These are phyloP conservation scores for Trachelus tabidus DNA, from an alignment of 2,888 invertebrate species.

Conservation along the genomic window DNA sequence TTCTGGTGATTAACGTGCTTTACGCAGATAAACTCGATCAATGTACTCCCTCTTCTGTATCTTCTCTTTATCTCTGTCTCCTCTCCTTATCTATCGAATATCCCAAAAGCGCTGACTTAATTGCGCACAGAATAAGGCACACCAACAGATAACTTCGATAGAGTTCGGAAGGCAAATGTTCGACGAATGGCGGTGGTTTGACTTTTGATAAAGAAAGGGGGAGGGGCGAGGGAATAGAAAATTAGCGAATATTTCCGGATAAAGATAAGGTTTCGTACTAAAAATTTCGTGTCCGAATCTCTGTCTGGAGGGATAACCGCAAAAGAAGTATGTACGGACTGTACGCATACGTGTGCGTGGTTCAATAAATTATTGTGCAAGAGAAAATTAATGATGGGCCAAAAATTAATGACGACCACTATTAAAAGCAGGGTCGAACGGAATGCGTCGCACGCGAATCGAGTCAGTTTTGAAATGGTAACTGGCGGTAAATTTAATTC, in stretches of 20 bases:
- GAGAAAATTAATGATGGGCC: too few relatives aligned
- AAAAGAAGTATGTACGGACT: neutral
- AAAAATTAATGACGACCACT: neutral
- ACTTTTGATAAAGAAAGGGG: too few relatives aligned
- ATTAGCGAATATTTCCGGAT: too few relatives aligned
- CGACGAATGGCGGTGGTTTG: too few relatives aligned
- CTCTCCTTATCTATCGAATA: neutral
- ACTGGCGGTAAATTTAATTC: neutral
- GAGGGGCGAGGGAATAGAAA: too few relatives aligned
- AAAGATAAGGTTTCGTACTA: neutral
- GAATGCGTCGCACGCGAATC: neutral
- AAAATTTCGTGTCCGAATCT: neutral
- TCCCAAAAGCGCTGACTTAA: neutral
- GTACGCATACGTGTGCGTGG: neutral
- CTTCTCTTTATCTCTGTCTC: neutral
- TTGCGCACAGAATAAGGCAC: neutral
- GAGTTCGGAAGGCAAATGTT: neutral
- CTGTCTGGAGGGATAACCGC: neutral
- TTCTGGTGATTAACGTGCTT: neutral
- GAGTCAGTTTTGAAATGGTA: neutral
- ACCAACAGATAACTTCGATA: neutral
- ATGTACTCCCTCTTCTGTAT: too few relatives aligned
- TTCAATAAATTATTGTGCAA: too few relatives aligned
- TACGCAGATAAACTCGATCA: neutral
- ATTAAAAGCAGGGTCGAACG: neutral